Conservation (phyloP, 2,797 vertebrate species). For the Urosaurus nigricauda region DNA sequence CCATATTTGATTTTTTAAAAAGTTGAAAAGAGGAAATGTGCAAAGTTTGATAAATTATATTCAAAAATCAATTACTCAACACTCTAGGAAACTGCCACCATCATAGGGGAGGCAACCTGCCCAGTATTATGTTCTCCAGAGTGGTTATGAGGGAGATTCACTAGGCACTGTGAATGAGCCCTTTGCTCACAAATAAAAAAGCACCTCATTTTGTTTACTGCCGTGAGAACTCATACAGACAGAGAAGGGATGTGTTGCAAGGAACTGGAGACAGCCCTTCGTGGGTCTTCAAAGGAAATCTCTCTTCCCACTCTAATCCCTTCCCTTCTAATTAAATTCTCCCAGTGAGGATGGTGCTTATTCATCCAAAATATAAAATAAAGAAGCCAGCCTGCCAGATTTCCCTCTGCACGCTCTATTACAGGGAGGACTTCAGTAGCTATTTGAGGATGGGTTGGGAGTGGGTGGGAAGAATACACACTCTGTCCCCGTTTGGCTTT, state of each 20-base stretch:
- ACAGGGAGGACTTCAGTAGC: conserved; percentile 22
- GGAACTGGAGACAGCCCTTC: conserved; percentile 21
- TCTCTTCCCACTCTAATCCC: conserved; percentile 41
- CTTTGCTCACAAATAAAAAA: neutral
- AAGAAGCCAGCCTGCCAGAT: conserved; percentile 46
- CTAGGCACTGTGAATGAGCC: neutral
- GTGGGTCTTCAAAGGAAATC: conserved; percentile 31
- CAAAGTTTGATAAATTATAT: neutral
- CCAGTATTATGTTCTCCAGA: neutral
- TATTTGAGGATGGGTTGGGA: neutral
- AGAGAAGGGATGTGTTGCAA: neutral
- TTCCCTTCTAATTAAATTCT: conserved; percentile 60
- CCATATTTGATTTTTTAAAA: neutral
- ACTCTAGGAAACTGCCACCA: neutral
- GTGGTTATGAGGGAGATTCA: neutral
- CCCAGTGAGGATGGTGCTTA: conserved; percentile 49
- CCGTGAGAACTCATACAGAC: neutral
- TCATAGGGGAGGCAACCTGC: neutral
- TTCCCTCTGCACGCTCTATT: neutral
- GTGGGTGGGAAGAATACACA: neutral
- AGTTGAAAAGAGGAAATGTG: neutral
- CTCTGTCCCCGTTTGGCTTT: conserved; percentile 38
- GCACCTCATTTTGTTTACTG: neutral
- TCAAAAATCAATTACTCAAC: neutral
- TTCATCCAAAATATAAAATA: conserved; percentile 56